Conservation (phyloP, 2,113 vertebrate genomes). For the Embiotoca jacksoni region DNA sequence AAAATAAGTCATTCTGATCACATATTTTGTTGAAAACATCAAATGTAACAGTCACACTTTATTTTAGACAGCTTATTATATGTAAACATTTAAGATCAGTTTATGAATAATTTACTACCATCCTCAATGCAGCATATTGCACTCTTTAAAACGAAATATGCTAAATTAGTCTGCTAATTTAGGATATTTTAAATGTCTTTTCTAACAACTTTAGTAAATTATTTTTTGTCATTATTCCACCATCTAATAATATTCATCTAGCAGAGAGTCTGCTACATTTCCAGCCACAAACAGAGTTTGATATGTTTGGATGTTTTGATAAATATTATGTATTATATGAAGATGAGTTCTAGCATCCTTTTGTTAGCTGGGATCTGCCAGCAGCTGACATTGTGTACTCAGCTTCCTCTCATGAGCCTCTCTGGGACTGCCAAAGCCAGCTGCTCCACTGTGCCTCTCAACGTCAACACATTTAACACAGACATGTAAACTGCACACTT, state of each 20-base stretch:
- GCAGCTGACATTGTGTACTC: constrained; percentile 76
- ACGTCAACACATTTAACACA: constrained; percentile 73
- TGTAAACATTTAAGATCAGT: constrained; percentile 53
- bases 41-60: constrained; percentile 63
- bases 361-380: constrained; percentile 61
- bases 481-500: constrained; percentile 75
- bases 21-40: constrained; percentile 50
- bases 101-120: constrained; percentile 47
- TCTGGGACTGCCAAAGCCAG: constrained; percentile 68
- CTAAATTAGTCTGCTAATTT: constrained; percentile 54
- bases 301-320: constrained; percentile 39
- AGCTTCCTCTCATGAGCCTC: constrained; percentile 66
- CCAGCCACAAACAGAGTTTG: constrained; percentile 32
- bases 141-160: constrained; percentile 35
- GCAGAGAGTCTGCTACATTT: constrained; percentile 23
- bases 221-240: constrained; percentile 16
- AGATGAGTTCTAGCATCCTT: constrained; percentile 51
- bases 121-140: constrained; percentile 41
- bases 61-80: constrained; percentile 59
- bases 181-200: constrained; percentile 8
- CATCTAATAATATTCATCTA: constrained; percentile 22
- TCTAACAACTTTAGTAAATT: constrained; percentile 8
- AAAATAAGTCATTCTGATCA: constrained; percentile 43
- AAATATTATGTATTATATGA: constrained; percentile 45
- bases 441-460: constrained; percentile 72